Evolutionary conservation across 2,113 vertebrate genomes (phyloP), one percentile per base, ranked within the genome.

Genomic region (Scytalopus superciliaris): DNA sequence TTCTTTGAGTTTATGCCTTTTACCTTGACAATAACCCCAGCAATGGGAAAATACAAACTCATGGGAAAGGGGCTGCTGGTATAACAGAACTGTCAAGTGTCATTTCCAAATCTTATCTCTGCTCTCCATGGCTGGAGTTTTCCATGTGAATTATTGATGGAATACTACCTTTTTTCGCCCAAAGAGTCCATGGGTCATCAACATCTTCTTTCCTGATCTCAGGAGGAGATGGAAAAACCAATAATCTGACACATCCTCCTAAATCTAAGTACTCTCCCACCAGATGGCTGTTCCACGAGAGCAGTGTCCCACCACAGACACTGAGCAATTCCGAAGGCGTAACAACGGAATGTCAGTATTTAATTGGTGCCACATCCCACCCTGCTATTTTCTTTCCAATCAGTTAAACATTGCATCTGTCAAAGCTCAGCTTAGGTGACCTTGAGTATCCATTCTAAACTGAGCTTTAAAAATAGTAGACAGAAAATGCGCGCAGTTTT

Each of bases 391-490:
- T 89, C 78, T 89, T 88, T 87, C 76, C 59, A n/a, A 27, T 79
- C 80, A 45, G 33, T 77, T 93, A 80, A 83, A 92, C 64, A 33
- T 68, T 1, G 0, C 84, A 59, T 86, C 67, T 91, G 53, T 89
- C 81, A 88, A 91, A 95, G 70, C 91, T 86, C 73, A 89, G 93
- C 64, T 60, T 84, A 74, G 93, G 78, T 90, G 62, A 85, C 78
- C 73, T 74, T 77, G 70, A 82, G n/a, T 30, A 82, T 87, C 59
- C 10, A 2, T 79, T 88, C 7, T 7, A 74, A 96, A 95, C 2
- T 10, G 45, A 86, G 45, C 33, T 66, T 93, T 91, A 91, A 96
- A 96, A 95, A 79, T 83, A 92, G 84, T 42, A 77, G 49, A 27
- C 47, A 91, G 80, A 84, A 68, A 81, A 25, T 77, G 39, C 3